Base-by-base conservation (phyloP, 2,888 invertebrate species). In the Asteroscopus sphinx region DNA sequence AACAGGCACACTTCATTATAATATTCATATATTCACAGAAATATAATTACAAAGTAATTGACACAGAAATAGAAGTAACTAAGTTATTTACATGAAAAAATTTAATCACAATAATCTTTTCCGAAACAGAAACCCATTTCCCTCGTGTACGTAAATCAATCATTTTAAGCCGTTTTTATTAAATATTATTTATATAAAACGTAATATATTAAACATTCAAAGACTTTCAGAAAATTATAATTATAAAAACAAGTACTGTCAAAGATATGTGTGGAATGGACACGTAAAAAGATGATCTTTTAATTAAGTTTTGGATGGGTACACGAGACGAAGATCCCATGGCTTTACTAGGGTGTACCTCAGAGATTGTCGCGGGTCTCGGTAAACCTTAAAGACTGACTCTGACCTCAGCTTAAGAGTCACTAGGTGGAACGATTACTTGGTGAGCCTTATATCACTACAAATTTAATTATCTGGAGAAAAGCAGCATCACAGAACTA, bases 301-400 rank as follows among this genome's bases (percentile, higher is more conserved):
- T 60, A 62, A 75, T 71, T 70, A 66, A 71, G 49, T 69, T 67
- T 67, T 47, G 54, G 52, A 54, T 47, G 54, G 52, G 56, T 53
- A 36, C 54, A 53, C 52, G 33, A 58, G 49, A 71, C 28, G 32
- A 42, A 63, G 45, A 73, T 71, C 68, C 72, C 62, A 33, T 33
- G 63, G 76, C 53, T 53, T 75, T 63, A 75, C 53, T 33, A 15
- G 52, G 56, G 47, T 44, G 47, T 58, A 62, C 52, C 56, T 66
- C 46, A 48, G 33, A 54, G 49, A 70, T 60, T 48, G 51, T 53
- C 40, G 33, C 32, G 53, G 54, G 60, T 57, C 54, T 48, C 45
- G 54, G 45, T 70, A 74, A 66, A 74, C 59, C 60, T 42, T 45
- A 15, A 63, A 67, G 63, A 51, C 75, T 67, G 54, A 63, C 53